Base-by-base conservation (phyloP, 2,113 vertebrate genomes). In the Hippoglossus stenolepis region DNA sequence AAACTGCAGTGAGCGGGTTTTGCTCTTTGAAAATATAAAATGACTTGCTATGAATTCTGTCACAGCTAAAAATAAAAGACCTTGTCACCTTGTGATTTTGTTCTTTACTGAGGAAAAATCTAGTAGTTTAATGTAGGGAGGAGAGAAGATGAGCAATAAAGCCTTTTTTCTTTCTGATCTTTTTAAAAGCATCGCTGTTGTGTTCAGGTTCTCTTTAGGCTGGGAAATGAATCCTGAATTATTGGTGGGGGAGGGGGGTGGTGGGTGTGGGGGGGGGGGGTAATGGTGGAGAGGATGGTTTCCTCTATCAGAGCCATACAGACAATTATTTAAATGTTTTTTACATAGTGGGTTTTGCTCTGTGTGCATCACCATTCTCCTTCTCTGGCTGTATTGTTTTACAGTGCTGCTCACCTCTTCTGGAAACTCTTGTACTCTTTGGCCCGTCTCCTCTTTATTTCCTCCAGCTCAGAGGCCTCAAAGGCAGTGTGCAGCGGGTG, bases 391-490 rank as follows among this genome's bases (percentile, higher is more conserved):
- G 31, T 31, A 3, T n/a, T n/a, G 18, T n/a, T 20, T 70, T 15
- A 35, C 2, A 1, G 11, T 35, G 43, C 26, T 14, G 12, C 64
- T 75, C 57, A 96, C 97, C 96, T 96, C 47, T 79, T 91, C 70
- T 91, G 94, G 81, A 96, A 96, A 64, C 90, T 91, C 13, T 88
- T 93, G 77, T 94, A 97, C 86, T 97, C 96, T 62, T 91, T 92
- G 9, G 95, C 92, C 35, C 97, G 89, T 18, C 82, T 88, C 15
- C 85, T 90, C 73, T 95, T 95, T 70, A 94, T 84, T 8, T 91
- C 93, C 8, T 85, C 93, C 87, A 96, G 91, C 81, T 96, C 93
- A 0, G 90, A 88, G 3, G 92, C 89, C 58, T 87, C 71, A 28
- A 96, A 95, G 86, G 92, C 93, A n/a, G 91, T 92, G 61, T 95